Evolutionary conservation across 2,888 invertebrate genomes (phyloP), one percentile per base, ranked within the genome.

Genomic region (Amblyteles armatorius): DNA sequence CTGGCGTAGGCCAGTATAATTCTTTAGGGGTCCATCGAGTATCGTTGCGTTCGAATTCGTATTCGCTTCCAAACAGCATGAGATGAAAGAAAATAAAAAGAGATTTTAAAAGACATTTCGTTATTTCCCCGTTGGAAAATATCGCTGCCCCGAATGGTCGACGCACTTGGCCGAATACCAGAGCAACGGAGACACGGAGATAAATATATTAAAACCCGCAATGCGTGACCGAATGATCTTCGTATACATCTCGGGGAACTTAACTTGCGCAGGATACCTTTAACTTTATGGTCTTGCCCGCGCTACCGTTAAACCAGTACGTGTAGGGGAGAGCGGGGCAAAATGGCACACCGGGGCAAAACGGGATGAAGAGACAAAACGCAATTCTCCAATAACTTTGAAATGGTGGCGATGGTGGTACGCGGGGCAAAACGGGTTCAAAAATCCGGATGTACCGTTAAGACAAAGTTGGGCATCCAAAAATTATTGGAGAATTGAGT

Each of bases 231-330:
- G 26, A 76, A 76, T 50, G 76, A 76, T 76, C 74, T 19, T 29
- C 26, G 0, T 48, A n/a, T 50, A 33, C 33, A 63, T 76, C 50
- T 48, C 50, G 50, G 29, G 67, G 36, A 52, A 65, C 67, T 67
- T 50, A 67, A 67, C 76, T 33, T 50, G 63, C 33, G 9, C 50
- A 11, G 50, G 3, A 33, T 19, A 36, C 36, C 50, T 52, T 52
- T 50, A 16, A 19, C 76, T 76, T 67, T 67, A 76, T 36, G 65
- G 67, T 50, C 65, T 67, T 52, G 65, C 13, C 52, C 76, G 76
- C 76, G 76, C 40, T 76, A 76, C 67, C 67, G 76, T 76, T 76
- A 76, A 76, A 48, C 76, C 65, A 33, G 22, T 57, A 22, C 22
- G 9, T 57, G 7, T 33, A n/a, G n/a, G n/a, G n/a, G n/a, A n/a